Base-by-base conservation (phyloP, 1,140 invertebrate genomes). In the Argopecten irradians region DNA sequence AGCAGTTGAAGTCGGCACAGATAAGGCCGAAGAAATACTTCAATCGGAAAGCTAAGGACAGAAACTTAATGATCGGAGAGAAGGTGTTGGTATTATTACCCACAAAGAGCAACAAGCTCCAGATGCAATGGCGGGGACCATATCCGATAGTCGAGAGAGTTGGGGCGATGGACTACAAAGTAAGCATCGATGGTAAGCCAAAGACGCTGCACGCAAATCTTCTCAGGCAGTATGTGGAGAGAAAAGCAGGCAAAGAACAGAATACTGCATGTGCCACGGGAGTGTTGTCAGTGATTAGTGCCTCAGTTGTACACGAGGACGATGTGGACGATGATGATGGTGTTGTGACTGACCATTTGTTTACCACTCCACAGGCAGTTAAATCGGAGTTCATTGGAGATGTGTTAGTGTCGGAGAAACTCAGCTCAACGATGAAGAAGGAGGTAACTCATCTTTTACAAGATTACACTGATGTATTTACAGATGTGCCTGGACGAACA, bases 41-140 rank as follows among this genome's bases (percentile, higher is more conserved):
- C 35, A 43, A 89, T 41, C 22, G 35, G 32, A 84, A 86, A 13
- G 34, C 87, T 0, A 88, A 87, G 33, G 22, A n/a, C 0, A 13
- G 85, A 19, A 32, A 36, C 0, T 83, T 90, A 34, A 28, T 46
- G 34, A 71, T 86, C 9, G 89, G 88, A 9, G 55, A 87, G 32
- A 87, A 87, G 32, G 88, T 89, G 19, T 16, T 90, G 22, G 34
- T 90, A 13, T 41, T 91, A 9, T 43, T 90, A 28, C 87, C 46
- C 84, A 88, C 39, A 13, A 86, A 89, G n/a, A 71, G n/a, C 1
- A 90, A 87, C 32, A 89, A 89, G 32, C 39, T 89, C 14, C 55
- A 86, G 34, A 87, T 91, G 86, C 41, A 87, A 33, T 89, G 87
- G 86, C 34, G 39, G 28, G 89, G 89, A 36, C 88, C 87, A 19